phyloP scores from a whole-genome alignment of 2,888 invertebrate genomes.

The Mesoligia furuncula region DNA sequence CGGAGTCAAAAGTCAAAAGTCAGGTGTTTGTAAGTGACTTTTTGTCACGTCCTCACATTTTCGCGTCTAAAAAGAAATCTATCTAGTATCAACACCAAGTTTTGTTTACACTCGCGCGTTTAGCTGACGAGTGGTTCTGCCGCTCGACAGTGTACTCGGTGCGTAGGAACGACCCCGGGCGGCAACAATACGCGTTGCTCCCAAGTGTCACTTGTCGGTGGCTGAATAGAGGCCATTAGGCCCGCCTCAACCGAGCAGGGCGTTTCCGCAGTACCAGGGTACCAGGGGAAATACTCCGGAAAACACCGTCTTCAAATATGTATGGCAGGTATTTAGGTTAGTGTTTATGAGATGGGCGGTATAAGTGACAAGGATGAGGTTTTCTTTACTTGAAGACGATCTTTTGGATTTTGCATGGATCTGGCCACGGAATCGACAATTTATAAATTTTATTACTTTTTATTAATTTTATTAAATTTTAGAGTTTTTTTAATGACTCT shows the following conservation, averaged over 20 bases:
- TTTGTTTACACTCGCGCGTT: slow-evolving; percentile 61
- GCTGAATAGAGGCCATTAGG: slow-evolving; percentile 78
- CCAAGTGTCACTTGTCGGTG: slow-evolving; percentile 74
- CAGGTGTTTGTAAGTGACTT: too few species aligned
- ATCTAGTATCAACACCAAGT: neutral
- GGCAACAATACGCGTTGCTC: slow-evolving; percentile 71
- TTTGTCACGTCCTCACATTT: neutral
- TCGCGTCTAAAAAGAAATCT: slow-evolving; percentile 11
- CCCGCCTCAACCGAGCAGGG: slow-evolving; percentile 58
- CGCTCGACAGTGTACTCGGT: slow-evolving; percentile 30
- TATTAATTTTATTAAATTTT: too few species aligned
- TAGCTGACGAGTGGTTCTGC: slow-evolving; percentile 31
- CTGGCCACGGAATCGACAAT: too few species aligned
- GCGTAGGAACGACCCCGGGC: slow-evolving; percentile 41
- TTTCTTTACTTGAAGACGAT: slow-evolving; percentile 7
- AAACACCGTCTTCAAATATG: slow-evolving; percentile 60
- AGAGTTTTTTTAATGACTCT: neutral
- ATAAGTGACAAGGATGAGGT: slow-evolving; percentile 17
- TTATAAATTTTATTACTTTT: too few species aligned
- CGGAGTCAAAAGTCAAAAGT: too few species aligned
- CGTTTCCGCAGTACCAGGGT: slow-evolving; percentile 52
- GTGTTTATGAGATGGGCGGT: slow-evolving; percentile 34
- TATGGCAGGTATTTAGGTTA: slow-evolving; percentile 55
- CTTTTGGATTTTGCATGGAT: neutral
- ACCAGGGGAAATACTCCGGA: slow-evolving; percentile 65